A percentile compares a stretch with the other conserved stretches of the same genome.
Conservation (phyloP, 2,797 vertebrate species). For the Miichthys miiuy region DNA sequence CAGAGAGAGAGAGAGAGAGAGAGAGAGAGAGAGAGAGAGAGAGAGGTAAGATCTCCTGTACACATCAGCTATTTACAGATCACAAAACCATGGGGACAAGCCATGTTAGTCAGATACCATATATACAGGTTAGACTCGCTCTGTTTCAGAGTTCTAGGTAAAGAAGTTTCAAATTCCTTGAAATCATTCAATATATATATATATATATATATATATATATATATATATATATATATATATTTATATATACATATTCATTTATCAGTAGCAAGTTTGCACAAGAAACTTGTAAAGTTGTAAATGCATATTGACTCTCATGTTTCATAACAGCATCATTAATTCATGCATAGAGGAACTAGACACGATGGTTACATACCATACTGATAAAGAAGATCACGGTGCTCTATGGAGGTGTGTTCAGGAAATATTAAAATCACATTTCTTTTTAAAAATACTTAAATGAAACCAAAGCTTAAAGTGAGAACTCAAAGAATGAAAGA, state of each 20-base stretch:
- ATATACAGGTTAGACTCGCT: conserved; percentile 49
- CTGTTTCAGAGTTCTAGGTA: conserved; percentile 60
- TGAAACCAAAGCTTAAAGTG: conserved; percentile 60
- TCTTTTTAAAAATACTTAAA: conserved; percentile 64
- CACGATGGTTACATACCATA: conserved; percentile 77
- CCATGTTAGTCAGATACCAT: conserved; percentile 54
- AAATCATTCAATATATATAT: conserved; percentile 56
- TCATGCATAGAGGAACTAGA: conserved; percentile 84
- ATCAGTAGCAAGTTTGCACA: conserved; percentile 62
- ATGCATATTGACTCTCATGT: conserved; percentile 75
- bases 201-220: conserved; percentile 16
- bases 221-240: conserved; percentile 10
- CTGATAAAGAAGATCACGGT: conserved; percentile 58
- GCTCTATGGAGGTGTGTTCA: conserved; percentile 49
- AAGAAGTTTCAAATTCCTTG: conserved; percentile 63
- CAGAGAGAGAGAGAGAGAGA: too few relatives aligned
- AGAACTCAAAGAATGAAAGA: not conserved
- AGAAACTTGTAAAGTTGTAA: conserved; percentile 69
- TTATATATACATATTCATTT: conserved; percentile 34
- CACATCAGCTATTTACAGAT: conserved; percentile 71
- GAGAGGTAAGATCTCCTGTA: conserved; percentile 42
- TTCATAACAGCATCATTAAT: conserved; percentile 72
- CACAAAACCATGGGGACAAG: conserved; percentile 61
- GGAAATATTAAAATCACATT: conserved; percentile 68
- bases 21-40: too few relatives aligned